phyloP scores from a whole-genome alignment of 1,140 invertebrate species.

The Euwallacea similis region DNA sequence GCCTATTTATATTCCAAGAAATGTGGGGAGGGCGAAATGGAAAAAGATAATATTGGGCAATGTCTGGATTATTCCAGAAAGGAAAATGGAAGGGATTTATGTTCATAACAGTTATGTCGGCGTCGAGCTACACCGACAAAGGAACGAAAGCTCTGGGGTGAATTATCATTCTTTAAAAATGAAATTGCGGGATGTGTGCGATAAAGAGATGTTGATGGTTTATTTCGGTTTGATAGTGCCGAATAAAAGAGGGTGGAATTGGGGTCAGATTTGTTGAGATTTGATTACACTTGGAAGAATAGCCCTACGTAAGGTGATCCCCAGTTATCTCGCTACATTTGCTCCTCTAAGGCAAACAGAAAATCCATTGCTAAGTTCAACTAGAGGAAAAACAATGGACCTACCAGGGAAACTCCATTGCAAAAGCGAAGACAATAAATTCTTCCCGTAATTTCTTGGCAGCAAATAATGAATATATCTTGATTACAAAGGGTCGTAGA shows the following conservation, averaged over 20 bases:
- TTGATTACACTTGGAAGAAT: no score
- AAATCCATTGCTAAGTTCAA: no score
- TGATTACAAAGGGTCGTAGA: conserved; percentile 23
- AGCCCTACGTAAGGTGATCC: no score
- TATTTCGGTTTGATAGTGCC: no score
- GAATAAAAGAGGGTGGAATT: no score
- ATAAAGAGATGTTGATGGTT: not conserved
- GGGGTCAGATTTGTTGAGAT: no score
- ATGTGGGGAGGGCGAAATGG: not conserved
- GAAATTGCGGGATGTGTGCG: not conserved
- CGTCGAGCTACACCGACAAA: not conserved
- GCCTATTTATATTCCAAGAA: not conserved
- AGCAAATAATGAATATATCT: conserved; percentile 11
- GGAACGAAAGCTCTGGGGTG: not conserved
- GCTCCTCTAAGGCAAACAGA: no score
- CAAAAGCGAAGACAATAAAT: conserved; percentile 9
- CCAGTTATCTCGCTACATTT: no score
- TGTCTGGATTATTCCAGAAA: not conserved
- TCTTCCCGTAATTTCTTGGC: conserved; percentile 9
- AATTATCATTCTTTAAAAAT: conserved; percentile 8
- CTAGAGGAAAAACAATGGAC: no score
- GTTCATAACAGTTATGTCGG: not conserved
- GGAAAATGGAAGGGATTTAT: conserved; percentile 1
- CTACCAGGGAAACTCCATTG: no score
- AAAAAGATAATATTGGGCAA: conserved; percentile 1